phyloP scores from a whole-genome alignment of 2,888 invertebrate species.

The Orchesellides sinensis region DNA sequence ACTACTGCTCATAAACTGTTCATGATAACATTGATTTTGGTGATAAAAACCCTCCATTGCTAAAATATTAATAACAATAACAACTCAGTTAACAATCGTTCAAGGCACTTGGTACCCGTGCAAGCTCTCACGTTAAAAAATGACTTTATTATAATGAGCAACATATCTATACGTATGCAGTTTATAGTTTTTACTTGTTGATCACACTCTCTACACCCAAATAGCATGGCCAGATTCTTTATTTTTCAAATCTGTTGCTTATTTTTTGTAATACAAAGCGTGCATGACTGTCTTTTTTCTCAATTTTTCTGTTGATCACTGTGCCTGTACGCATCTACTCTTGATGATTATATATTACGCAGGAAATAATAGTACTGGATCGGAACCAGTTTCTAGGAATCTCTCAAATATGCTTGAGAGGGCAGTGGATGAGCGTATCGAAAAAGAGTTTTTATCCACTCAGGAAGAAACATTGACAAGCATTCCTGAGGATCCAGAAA shows the following conservation, averaged over 20 bases:
- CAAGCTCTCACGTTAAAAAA: no score
- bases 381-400: slow-evolving; percentile 63
- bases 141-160: no score
- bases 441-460: slow-evolving; percentile 66
- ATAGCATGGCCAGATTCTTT: not conserved
- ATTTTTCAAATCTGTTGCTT: not conserved
- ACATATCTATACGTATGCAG: no score
- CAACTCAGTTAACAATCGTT: no score
- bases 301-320: slow-evolving; percentile 46
- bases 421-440: slow-evolving; percentile 61
- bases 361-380: slow-evolving; percentile 57
- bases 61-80: no score
- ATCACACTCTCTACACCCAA: no score
- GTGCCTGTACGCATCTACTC: slow-evolving; percentile 51
- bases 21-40: no score
- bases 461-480: slow-evolving; percentile 67
- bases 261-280: not conserved
- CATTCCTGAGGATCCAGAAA: slow-evolving; percentile 64
- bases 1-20: no score
- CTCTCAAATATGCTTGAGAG: slow-evolving; percentile 59
- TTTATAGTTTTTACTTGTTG: no score
- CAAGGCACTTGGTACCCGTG: no score
- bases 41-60: no score
- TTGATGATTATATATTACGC: slow-evolving; percentile 56
- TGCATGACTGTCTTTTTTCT: not conserved